These are phyloP conservation scores for Polyodon spathula DNA, from an alignment of 2,113 vertebrate genomes.

Conservation along the genomic window DNA sequence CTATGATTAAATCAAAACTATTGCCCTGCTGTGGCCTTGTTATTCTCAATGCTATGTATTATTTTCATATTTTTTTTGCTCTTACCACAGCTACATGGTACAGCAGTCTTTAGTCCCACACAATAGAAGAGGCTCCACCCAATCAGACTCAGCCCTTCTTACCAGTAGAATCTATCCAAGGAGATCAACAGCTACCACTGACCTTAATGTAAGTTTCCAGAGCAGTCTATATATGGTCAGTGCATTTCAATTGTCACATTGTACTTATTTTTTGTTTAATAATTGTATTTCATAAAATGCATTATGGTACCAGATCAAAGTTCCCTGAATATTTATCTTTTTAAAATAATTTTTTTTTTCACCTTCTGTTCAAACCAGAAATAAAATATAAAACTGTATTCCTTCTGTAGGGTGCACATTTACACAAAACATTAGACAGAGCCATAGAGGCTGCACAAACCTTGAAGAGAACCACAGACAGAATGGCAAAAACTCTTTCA, in stretches of 20 bases:
- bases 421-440: conserved; percentile 67
- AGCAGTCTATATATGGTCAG: conserved; percentile 26
- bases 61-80: background rate
- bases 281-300: no score
- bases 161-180: conserved; percentile 46
- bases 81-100: conserved; percentile 44
- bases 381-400: background rate
- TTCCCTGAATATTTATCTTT: no score
- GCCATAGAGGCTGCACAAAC: conserved; percentile 67
- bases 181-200: conserved; percentile 21
- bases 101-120: conserved; percentile 10
- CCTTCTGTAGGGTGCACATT: conserved; percentile 47
- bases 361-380: background rate
- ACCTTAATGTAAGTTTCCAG: conserved; percentile 12
- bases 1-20: no score
- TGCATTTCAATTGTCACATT: background rate
- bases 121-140: conserved; percentile 38
- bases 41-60: background rate
- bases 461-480: conserved; percentile 77
- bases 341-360: background rate
- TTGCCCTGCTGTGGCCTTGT: background rate
- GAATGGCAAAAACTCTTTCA: conserved; percentile 66
- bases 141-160: conserved; percentile 57
- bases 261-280: no score
- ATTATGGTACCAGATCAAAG: no score